These are phyloP conservation scores for Amphilophus citrinellus DNA, from an alignment of 2,113 vertebrate genomes.

Conservation along the genomic window DNA sequence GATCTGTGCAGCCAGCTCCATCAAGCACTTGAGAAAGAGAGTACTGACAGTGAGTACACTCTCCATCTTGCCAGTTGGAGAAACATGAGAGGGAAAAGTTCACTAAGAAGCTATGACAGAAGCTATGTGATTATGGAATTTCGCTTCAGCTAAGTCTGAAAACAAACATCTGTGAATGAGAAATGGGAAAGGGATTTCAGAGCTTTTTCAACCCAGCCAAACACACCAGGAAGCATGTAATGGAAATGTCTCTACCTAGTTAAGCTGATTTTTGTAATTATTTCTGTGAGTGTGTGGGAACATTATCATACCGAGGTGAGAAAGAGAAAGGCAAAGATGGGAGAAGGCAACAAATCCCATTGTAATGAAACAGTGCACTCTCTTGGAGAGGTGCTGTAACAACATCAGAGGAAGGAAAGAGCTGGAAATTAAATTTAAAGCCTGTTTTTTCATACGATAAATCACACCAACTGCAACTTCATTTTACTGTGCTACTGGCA, in stretches of 20 bases:
- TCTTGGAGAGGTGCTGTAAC: conserved; percentile 65
- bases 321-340: not conserved
- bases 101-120: conserved; percentile 28
- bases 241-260: conserved; percentile 70
- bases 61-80: conserved; percentile 24
- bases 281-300: conserved; percentile 55
- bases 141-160: conserved; percentile 35
- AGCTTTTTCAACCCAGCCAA: conserved; percentile 48
- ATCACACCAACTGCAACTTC: not conserved
- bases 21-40: conserved; percentile 6
- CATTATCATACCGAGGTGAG: not conserved
- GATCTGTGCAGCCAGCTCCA: conserved; percentile 41
- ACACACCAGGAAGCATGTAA: conserved; percentile 64
- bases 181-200: conserved; percentile 48
- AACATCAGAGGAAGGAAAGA: conserved; percentile 4
- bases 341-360: conserved; percentile 20
- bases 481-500: not conserved
- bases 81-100: conserved; percentile 49
- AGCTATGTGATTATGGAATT: conserved; percentile 48
- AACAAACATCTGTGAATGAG: conserved; percentile 55
- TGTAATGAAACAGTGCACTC: conserved; percentile 74
- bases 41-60: not conserved
- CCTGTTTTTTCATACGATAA: not conserved
- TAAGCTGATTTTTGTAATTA: conserved; percentile 75
- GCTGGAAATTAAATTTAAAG: not conserved